Base-by-base conservation (phyloP, 2,888 invertebrate species). In the Synanthedon vespiformis region DNA sequence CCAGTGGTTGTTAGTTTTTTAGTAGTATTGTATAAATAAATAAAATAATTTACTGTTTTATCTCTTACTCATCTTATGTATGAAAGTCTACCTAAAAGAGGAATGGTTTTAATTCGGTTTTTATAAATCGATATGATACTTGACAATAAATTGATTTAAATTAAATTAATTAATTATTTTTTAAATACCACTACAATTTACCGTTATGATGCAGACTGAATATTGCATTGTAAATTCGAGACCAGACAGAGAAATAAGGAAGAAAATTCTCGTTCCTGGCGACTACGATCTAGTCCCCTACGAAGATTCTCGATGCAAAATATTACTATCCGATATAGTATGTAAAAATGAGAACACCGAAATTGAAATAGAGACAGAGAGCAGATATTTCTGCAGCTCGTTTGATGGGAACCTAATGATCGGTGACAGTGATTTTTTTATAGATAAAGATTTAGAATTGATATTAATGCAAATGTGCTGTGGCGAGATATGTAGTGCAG, bases 391-490 rank as follows among this genome's bases (percentile, higher is more conserved):
- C 50, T 74, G 73, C 50, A 60, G 64, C 10, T 59, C 68, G 8
- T 87, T 88, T 54, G 73, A 82, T 50, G 89, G 88, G 0, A 77
- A 77, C 14, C 72, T 90, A 10, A 61, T 81, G 11, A 87, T 90
- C 14, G 90, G 90, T 0, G 83, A 89, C 56, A 73, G 72, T 1
- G 82, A 85, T 55, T 75, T 69, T 22, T 85, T 77, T 57, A 66
- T 90, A 22, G 90, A 90, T 56, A 80, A 75, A 58, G 87, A 88
- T 61, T 72, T 90, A 14, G 90, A 90, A 61, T 71, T 88, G 60
- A 81, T 88, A 3, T 58, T 90, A 27, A 80, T 85, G 60, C 87
- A 81, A 60, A 90, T 90, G 90, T 88, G 82, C 55, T 63, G 80
- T 12, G 75, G 74, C 0, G 90, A 90, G 61, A 72, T 64, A 2